Evolutionary conservation across 2,888 invertebrate species (phyloP).

Genomic region (Cryptophagus acutangulus): DNA sequence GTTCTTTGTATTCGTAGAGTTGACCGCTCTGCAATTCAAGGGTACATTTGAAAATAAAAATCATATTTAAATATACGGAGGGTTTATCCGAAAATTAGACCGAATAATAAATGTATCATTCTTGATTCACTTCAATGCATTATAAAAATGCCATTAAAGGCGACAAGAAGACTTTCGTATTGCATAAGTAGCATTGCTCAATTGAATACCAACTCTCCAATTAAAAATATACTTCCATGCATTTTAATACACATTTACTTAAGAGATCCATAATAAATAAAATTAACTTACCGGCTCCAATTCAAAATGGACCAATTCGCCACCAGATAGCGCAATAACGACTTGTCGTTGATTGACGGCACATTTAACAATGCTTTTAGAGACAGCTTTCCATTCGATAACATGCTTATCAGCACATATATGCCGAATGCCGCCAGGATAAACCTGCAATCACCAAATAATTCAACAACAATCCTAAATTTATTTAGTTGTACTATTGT

Average conservation of each 20-base stretch:
- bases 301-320: slow-evolving; percentile 98
- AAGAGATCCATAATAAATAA: too few species aligned
- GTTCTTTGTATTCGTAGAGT: slow-evolving; percentile 95
- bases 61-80: neutral
- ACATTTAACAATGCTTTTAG: slow-evolving; percentile 94
- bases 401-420: slow-evolving; percentile 97
- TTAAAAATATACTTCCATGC: neutral
- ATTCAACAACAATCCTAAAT: slow-evolving; percentile 13
- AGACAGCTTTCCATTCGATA: slow-evolving; percentile 98
- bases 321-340: slow-evolving; percentile 94
- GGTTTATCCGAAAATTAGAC: neutral
- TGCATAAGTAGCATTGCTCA: slow-evolving; percentile 28
- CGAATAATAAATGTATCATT: slow-evolving; percentile 27
- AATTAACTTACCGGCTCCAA: slow-evolving; percentile 87
- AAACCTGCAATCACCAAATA: slow-evolving; percentile 57
- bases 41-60: neutral
- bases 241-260: neutral
- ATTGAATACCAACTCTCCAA: neutral
- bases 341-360: slow-evolving; percentile 98
- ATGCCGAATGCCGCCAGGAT: slow-evolving; percentile 97
- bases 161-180: slow-evolving; percentile 43
- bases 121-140: slow-evolving; percentile 48
- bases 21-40: slow-evolving; percentile 78
- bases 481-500: slow-evolving; percentile 16
- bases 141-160: slow-evolving; percentile 40